A percentile compares a stretch with the other conserved stretches of the same genome.
Evolutionary conservation across 2,797 vertebrate genomes (phyloP).

Genomic region (Sebastes jordani): DNA sequence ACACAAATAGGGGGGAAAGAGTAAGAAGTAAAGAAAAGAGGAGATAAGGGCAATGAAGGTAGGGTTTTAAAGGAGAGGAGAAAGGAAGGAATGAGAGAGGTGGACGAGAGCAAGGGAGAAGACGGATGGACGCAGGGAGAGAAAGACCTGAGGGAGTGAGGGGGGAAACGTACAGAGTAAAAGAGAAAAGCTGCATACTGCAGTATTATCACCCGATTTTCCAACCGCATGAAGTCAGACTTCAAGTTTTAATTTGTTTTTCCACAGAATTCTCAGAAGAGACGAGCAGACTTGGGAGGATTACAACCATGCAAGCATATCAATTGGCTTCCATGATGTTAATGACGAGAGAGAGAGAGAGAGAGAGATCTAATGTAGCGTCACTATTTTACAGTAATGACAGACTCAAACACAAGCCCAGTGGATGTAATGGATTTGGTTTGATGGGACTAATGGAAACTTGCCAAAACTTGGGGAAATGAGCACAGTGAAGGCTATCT

Average conservation of each 20-base stretch:
- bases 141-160: neutral
- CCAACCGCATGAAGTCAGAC: constrained; percentile 13
- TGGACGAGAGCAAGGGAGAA: neutral
- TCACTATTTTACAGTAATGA: constrained; percentile 58
- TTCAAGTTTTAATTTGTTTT: constrained; percentile 60
- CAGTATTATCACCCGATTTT: constrained; percentile 18
- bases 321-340: constrained; percentile 46
- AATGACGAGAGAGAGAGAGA: constrained; percentile 36
- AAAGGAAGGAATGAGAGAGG: neutral
- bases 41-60: neutral
- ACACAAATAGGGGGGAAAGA: neutral
- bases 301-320: constrained; percentile 56
- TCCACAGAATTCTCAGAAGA: constrained; percentile 26
- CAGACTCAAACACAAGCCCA: constrained; percentile 29
- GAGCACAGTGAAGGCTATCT: neutral
- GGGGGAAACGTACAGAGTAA: neutral
- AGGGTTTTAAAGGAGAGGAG: neutral
- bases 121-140: constrained; percentile 7
- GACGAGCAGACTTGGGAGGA: constrained; percentile 27
- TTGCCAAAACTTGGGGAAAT: constrained; percentile 7
- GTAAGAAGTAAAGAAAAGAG: neutral
- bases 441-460: constrained; percentile 45
- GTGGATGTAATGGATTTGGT: constrained; percentile 29
- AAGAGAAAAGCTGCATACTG: neutral
- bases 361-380: constrained; percentile 54